Conservation (phyloP, 2,888 invertebrate species). For the Sphinx pinastri region DNA sequence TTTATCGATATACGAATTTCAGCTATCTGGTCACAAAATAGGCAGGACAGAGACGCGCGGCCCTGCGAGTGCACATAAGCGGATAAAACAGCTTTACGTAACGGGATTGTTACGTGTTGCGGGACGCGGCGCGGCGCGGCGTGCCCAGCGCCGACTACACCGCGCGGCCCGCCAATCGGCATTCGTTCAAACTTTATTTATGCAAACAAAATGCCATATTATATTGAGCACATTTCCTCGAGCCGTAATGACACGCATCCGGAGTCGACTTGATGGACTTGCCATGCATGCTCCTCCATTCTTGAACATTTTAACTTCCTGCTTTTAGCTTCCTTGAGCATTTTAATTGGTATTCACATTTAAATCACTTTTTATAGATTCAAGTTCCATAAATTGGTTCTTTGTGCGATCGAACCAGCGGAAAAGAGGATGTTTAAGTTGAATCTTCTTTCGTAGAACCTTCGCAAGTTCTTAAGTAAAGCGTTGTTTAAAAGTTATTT, state of each 20-base stretch:
- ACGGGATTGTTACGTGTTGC: conserved; percentile 43
- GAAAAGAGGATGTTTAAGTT: background rate
- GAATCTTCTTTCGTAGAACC: background rate
- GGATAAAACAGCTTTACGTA: conserved; percentile 41
- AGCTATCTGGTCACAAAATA: conserved; percentile 30
- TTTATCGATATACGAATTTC: conserved; percentile 32
- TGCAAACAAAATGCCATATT: conserved; percentile 22
- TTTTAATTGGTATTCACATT: conserved; percentile 14
- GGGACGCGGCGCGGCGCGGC: conserved; percentile 1
- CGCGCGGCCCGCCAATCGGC: conserved; percentile 11
- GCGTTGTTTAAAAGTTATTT: background rate
- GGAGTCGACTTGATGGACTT: conserved; percentile 9
- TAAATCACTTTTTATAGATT: background rate
- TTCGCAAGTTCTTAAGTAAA: background rate
- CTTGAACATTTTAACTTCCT: conserved; percentile 22
- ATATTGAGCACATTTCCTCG: conserved; percentile 20
- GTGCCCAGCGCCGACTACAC: conserved; percentile 14
- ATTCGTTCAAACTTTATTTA: conserved; percentile 20
- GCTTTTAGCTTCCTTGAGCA: conserved; percentile 8
- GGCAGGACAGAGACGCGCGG: conserved; percentile 13
- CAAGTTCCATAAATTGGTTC: conserved; percentile 1
- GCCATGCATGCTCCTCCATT: conserved; percentile 12
- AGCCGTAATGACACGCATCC: conserved; percentile 9
- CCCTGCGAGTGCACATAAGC: conserved; percentile 28
- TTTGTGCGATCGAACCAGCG: conserved; percentile 3